A percentile compares a stretch with the other conserved stretches of the same genome.
These are phyloP conservation scores for Crenichthys baileyi DNA, from an alignment of 2,797 vertebrate species.

Conservation along the genomic window DNA sequence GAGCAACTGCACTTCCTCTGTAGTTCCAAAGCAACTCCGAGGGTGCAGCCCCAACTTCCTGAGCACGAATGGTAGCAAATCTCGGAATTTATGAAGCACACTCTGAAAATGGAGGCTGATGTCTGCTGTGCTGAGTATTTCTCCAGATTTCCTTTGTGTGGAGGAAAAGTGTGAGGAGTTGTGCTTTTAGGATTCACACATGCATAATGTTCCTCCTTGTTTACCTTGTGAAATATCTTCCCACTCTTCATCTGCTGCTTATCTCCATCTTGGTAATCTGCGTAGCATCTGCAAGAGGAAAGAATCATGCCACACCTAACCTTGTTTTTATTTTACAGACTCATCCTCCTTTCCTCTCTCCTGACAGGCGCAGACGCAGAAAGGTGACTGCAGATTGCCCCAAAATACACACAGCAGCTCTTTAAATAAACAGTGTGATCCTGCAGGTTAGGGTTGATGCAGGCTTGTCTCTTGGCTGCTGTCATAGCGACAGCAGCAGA, in stretches of 20 bases:
- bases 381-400: not conserved
- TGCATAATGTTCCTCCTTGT: no score
- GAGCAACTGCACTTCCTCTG: not conserved
- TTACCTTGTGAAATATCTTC: no score
- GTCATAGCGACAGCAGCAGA: constrained; percentile 1
- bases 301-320: not conserved
- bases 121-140: not conserved
- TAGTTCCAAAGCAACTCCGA: not conserved
- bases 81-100: not conserved
- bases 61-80: not conserved
- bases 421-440: constrained; percentile 3
- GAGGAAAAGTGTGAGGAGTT: not conserved
- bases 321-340: not conserved
- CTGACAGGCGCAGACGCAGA: not conserved
- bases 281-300: not conserved
- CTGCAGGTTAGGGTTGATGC: constrained; percentile 1
- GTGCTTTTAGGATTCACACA: not conserved
- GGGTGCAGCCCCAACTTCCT: not conserved
- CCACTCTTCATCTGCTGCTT: not conserved
- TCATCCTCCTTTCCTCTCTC: not conserved
- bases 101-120: not conserved
- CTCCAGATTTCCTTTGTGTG: not conserved
- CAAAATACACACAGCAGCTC: constrained; percentile 1
- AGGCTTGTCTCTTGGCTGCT: constrained; percentile 8
- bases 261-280: not conserved